These are phyloP conservation scores for Gymnarchus niloticus DNA, from an alignment of 2,113 vertebrate genomes.

Conservation along the genomic window DNA sequence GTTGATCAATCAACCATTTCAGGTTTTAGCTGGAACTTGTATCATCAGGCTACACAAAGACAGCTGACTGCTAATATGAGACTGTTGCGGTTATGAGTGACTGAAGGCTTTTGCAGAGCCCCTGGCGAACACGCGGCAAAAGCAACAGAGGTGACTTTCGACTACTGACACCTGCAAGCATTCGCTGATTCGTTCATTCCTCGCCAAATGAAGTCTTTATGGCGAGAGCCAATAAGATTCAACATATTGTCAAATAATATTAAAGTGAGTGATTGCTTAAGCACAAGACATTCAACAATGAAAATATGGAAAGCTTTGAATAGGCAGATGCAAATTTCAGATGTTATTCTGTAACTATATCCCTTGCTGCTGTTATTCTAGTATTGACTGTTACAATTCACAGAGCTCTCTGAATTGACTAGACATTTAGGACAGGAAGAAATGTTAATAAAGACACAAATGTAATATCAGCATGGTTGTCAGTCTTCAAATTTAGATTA, in stretches of 20 bases:
- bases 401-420: not conserved
- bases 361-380: not conserved
- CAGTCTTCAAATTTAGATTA: slow-evolving; percentile 23
- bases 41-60: slow-evolving; percentile 19
- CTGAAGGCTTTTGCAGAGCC: not conserved
- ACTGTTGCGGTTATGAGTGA: slow-evolving; percentile 17
- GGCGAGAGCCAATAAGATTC: not conserved
- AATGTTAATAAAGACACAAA: slow-evolving; percentile 8
- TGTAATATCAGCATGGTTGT: slow-evolving; percentile 16
- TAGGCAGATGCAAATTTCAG: slow-evolving; percentile 2
- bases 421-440: slow-evolving; percentile 5
- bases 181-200: not conserved
- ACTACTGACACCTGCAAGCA: slow-evolving; percentile 13
- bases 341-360: not conserved
- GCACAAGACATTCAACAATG: not conserved
- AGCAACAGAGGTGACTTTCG: not conserved
- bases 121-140: not conserved
- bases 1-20: slow-evolving; percentile 32
- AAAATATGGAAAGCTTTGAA: not conserved
- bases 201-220: not conserved
- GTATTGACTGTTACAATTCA: not conserved
- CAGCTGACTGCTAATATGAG: slow-evolving; percentile 17
- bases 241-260: not conserved
- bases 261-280: not conserved
- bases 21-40: slow-evolving; percentile 27